Percentiles rank a stretch among this genome's conserved stretches.
These are phyloP conservation scores for Hepsetus odoe DNA, from an alignment of 2,113 vertebrate genomes.

Conservation along the genomic window DNA sequence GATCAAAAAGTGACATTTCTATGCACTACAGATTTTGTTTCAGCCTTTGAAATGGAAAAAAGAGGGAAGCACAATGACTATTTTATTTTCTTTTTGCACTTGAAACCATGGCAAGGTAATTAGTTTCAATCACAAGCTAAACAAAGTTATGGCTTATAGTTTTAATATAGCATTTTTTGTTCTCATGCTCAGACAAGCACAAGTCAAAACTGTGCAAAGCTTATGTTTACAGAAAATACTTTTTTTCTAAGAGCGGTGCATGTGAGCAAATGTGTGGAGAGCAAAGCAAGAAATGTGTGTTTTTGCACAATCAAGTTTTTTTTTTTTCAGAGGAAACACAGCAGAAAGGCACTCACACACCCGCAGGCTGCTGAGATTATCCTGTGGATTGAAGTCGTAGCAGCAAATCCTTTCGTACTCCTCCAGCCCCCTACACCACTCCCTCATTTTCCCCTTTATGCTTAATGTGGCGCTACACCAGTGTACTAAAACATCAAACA, in stretches of 20 bases:
- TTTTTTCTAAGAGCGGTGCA: slow-evolving; percentile 16
- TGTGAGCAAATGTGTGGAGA: background rate
- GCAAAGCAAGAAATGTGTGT: slow-evolving; percentile 34
- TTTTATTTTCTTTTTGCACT: background rate
- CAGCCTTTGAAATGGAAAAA: slow-evolving; percentile 13
- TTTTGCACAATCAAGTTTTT: slow-evolving; percentile 31
- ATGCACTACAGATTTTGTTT: background rate
- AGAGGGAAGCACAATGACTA: background rate
- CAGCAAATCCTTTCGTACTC: slow-evolving; percentile 36
- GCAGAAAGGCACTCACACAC: slow-evolving; percentile 22
- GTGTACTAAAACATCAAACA: slow-evolving; percentile 60
- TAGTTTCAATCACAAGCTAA: background rate
- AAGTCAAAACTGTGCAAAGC: slow-evolving; percentile 9
- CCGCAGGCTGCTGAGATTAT: slow-evolving; percentile 42
- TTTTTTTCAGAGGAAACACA: slow-evolving; percentile 27
- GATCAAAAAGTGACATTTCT: slow-evolving; percentile 6
- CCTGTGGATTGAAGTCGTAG: slow-evolving; percentile 40
- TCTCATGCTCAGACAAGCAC: slow-evolving; percentile 37
- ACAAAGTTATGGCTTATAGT: slow-evolving; percentile 3
- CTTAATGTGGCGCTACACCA: slow-evolving; percentile 56
- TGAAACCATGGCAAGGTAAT: background rate
- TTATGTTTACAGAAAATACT: background rate
- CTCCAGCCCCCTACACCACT: background rate
- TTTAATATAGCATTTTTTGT: slow-evolving; percentile 23
- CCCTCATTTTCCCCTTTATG: slow-evolving; percentile 44